Evolutionary conservation across 2,888 invertebrate genomes (phyloP).

Genomic region (Microdon myrmicae): DNA sequence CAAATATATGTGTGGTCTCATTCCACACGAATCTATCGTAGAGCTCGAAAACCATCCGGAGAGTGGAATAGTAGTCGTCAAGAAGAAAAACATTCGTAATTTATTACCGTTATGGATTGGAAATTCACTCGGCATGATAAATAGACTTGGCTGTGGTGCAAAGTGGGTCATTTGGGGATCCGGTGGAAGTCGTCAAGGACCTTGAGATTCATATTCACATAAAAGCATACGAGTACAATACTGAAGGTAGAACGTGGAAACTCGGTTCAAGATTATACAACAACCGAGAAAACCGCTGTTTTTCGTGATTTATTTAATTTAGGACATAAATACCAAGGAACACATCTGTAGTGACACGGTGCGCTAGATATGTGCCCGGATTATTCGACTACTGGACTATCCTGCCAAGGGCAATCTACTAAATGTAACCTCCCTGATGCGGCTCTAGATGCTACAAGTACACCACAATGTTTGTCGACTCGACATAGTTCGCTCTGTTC

Average conservation of each 20-base stretch:
- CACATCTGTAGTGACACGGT: constrained; percentile 44
- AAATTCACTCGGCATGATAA: constrained; percentile 55
- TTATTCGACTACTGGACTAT: constrained; percentile 24
- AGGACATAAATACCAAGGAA: constrained; percentile 38
- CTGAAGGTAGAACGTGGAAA: not conserved
- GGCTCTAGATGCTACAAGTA: constrained; percentile 41
- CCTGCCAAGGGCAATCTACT: constrained; percentile 25
- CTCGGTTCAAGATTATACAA: constrained; percentile 43
- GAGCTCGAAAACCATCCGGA: too few relatives aligned
- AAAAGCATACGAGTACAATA: not conserved
- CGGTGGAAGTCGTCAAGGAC: constrained; percentile 8
- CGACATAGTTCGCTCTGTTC: constrained; percentile 10
- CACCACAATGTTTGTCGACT: constrained; percentile 37
- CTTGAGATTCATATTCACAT: constrained; percentile 21
- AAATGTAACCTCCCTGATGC: constrained; percentile 30
- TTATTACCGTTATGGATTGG: constrained; percentile 52
- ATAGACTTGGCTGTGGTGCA: constrained; percentile 56
- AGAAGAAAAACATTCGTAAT: constrained; percentile 44
- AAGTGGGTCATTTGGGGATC: constrained; percentile 55
- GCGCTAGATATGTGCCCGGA: constrained; percentile 23
- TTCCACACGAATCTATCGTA: too few relatives aligned
- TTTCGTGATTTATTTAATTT: constrained; percentile 50
- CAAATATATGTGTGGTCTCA: constrained; percentile 29
- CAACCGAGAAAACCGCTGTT: constrained; percentile 38
- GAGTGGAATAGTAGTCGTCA: too few relatives aligned